Conservation (phyloP, 1,140 invertebrate genomes). For the Pteromalus puparum region DNA sequence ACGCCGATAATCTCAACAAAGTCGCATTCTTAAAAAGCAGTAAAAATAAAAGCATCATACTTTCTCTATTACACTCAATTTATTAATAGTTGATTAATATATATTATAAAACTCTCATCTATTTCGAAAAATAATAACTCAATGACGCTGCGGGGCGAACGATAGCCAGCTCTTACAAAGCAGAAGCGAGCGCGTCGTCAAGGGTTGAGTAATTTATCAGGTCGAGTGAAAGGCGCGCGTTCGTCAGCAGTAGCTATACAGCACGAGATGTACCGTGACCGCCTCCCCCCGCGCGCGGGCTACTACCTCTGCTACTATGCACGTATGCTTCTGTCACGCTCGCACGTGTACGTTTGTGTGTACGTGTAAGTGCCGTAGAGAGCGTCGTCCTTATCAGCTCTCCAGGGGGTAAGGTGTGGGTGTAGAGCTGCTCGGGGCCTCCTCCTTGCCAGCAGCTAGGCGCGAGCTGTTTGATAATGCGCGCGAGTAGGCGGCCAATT, state of each 20-base stretch:
- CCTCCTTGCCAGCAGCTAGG: too few species aligned
- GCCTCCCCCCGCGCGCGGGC: neutral
- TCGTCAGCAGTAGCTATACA: slow-evolving; percentile 22
- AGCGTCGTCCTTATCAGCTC: slow-evolving; percentile 30
- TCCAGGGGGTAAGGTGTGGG: neutral
- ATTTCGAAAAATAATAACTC: neutral
- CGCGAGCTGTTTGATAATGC: neutral
- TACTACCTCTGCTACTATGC: neutral
- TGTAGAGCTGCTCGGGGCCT: neutral
- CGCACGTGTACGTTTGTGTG: neutral
- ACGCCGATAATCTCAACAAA: too few species aligned
- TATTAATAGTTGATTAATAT: too few species aligned
- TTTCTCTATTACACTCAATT: too few species aligned
- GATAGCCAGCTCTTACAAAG: slow-evolving; percentile 53
- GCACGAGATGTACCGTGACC: slow-evolving; percentile 28
- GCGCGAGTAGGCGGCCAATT: neutral
- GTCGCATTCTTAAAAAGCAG: too few species aligned
- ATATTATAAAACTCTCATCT: too few species aligned
- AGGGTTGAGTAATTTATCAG: slow-evolving; percentile 69
- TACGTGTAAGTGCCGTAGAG: neutral
- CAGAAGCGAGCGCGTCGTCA: slow-evolving; percentile 36
- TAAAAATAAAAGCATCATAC: too few species aligned
- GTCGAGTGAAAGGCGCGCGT: slow-evolving; percentile 56
- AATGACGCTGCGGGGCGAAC: slow-evolving; percentile 38
- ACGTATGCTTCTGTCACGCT: neutral